Evolutionary conservation across 2,888 invertebrate species (phyloP), one percentile per base, ranked within the genome.

Genomic region (Zele albiditarsus): DNA sequence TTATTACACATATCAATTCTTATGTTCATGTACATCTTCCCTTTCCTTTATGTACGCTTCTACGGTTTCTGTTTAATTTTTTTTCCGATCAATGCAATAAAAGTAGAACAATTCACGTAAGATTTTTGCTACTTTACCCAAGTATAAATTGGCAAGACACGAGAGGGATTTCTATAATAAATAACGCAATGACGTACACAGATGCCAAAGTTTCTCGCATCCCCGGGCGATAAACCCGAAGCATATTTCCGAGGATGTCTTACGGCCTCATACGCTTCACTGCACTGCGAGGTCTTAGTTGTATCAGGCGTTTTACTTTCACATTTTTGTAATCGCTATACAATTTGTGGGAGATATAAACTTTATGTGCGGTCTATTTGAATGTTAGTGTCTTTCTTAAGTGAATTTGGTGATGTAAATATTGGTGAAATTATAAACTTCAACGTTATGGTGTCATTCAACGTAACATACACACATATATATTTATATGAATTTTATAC

Each of bases 151-250:
- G 14, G 16, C 33, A 33, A 63, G 63, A 63, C 63, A 42, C 12
- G 38, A 38, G 66, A 66, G 27, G 49, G 46, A 68, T 68, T 68
- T 49, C 67, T 28, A 49, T 68, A 68, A 49, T 68, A 49, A 68
- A 68, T 68, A 68, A 68, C 28, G 25, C n/a, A 14, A 66, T 49
- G 67, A 68, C 42, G 49, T 68, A 68, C 31, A 68, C 49, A 68
- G 27, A 68, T 16, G 53, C 67, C 67, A 46, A 68, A 68, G 49
- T 68, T 46, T 68, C 49, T 68, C 67, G 66, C 66, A 2, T 42
- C 66, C 33, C 42, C 42, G 42, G 66, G 66, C 66, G 66, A 66
- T 66, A 66, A 66, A 66, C 66, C 66, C 25, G 46, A 66, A 66
- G 33, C 66, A 66, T 66, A 66, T 66, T 66, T 66, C 66, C 42